A percentile compares a stretch with the other conserved stretches of the same genome.
phyloP scores from a whole-genome alignment of 23 tunicate genomes.

The Botrylloides violaceus region DNA sequence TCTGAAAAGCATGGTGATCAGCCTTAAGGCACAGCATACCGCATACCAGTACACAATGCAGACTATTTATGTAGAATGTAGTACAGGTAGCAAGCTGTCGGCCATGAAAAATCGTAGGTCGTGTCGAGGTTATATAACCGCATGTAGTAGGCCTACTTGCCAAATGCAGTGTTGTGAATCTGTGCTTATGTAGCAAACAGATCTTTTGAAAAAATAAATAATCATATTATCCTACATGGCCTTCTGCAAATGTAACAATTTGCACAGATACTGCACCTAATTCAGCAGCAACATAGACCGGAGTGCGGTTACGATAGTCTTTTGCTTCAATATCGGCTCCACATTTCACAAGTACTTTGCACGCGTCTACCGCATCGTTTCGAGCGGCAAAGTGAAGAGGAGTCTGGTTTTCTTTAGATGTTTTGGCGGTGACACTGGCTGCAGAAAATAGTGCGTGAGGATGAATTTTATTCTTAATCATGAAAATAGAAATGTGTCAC shows the following conservation, averaged over 20 bases:
- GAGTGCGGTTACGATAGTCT: slow-evolving; percentile 70
- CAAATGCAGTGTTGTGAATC: not conserved
- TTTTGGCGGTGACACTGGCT: slow-evolving; percentile 47
- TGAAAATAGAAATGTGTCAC: slow-evolving; percentile 5
- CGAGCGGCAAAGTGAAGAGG: slow-evolving; percentile 92
- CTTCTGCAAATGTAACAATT: no score
- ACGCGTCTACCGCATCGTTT: slow-evolving; percentile 77
- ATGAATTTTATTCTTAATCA: not conserved
- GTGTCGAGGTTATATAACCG: no score
- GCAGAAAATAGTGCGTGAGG: not conserved
- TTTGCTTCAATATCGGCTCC: slow-evolving; percentile 66
- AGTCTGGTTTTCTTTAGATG: slow-evolving; percentile 57
- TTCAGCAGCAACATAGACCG: slow-evolving; percentile 81
- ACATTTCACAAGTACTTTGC: slow-evolving; percentile 41
- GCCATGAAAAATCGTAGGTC: no score
- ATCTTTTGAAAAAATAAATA: no score
- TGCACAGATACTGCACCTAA: slow-evolving; percentile 21
- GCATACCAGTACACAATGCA: no score
- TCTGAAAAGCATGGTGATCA: no score
- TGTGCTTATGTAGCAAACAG: no score
- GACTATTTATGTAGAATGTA: no score
- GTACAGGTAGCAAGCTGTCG: no score
- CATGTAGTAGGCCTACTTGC: no score
- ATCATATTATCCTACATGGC: no score
- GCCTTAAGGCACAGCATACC: no score